A percentile compares a stretch with the other conserved stretches of the same genome.
These are phyloP conservation scores for Athalia rosae DNA, from an alignment of 2,888 invertebrate genomes.

Conservation along the genomic window DNA sequence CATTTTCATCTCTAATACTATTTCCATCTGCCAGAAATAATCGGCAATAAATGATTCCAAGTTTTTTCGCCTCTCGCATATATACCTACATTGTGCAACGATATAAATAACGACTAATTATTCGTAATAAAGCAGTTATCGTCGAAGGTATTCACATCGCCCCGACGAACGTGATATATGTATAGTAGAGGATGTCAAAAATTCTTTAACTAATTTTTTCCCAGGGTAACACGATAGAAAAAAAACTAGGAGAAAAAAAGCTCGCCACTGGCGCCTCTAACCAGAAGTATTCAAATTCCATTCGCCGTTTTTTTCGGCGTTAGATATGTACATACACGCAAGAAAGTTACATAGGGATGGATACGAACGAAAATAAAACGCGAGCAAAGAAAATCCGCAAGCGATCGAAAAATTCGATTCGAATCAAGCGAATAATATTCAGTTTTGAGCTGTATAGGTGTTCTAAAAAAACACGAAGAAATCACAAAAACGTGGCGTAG, in stretches of 20 bases:
- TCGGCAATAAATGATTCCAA: constrained; percentile 21
- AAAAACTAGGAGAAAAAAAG: constrained; percentile 1
- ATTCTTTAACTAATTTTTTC: constrained; percentile 15
- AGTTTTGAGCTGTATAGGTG: too few relatives aligned
- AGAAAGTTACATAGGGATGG: not conserved
- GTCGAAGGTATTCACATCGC: not conserved
- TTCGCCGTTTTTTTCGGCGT: constrained; percentile 13
- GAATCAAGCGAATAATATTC: too few relatives aligned
- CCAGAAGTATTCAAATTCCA: constrained; percentile 11
- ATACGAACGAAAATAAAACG: not conserved
- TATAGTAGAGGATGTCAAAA: constrained; percentile 22
- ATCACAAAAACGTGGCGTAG: too few relatives aligned
- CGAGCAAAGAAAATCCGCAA: not conserved
- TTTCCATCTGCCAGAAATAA: constrained; percentile 29
- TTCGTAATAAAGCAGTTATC: not conserved
- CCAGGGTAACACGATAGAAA: not conserved
- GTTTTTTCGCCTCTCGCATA: constrained; percentile 1
- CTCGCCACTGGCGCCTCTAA: constrained; percentile 19
- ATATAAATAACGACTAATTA: not conserved
- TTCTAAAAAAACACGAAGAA: too few relatives aligned
- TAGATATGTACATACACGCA: too few relatives aligned
- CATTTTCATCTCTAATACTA: not conserved
- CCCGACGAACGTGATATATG: not conserved
- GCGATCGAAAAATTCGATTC: too few relatives aligned
- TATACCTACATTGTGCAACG: not conserved